A percentile compares a stretch with the other conserved stretches of the same genome.
These are phyloP conservation scores for Lampris incognitus DNA, from an alignment of 2,113 vertebrate genomes.

Conservation along the genomic window DNA sequence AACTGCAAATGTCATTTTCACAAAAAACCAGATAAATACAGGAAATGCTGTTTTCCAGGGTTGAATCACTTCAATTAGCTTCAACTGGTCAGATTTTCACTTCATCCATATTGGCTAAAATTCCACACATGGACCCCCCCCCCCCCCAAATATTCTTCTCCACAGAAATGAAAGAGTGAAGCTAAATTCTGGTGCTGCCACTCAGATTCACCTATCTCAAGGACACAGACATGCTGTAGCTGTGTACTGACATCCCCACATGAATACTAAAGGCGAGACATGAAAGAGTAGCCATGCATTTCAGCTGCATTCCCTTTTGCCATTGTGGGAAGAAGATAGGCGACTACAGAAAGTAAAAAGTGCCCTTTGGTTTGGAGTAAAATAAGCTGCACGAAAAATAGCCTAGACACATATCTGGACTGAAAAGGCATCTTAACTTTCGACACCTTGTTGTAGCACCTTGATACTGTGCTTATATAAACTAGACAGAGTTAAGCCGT, in stretches of 20 bases:
- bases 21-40: constrained; percentile 24
- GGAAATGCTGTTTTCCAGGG: constrained; percentile 26
- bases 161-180: constrained; percentile 61
- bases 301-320: constrained; percentile 51
- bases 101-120: constrained; percentile 46
- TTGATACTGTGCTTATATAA: constrained; percentile 45
- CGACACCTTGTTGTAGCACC: constrained; percentile 37
- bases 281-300: constrained; percentile 68
- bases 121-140: constrained; percentile 33
- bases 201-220: constrained; percentile 75
- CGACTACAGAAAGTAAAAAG: constrained; percentile 42
- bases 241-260: constrained; percentile 58
- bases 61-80: constrained; percentile 51
- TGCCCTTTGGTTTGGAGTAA: constrained; percentile 66
- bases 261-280: constrained; percentile 75
- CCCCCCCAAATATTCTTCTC: not conserved
- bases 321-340: constrained; percentile 62
- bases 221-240: constrained; percentile 74
- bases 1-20: constrained; percentile 11
- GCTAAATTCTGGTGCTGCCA: constrained; percentile 48
- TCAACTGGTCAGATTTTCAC: constrained; percentile 29
- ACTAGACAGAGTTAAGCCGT: constrained; percentile 19
- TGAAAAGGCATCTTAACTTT: constrained; percentile 34
- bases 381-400: constrained; percentile 54
- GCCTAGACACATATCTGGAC: constrained; percentile 34